Conservation (phyloP, 2,113 vertebrate species). For the Orycteropus afer region DNA sequence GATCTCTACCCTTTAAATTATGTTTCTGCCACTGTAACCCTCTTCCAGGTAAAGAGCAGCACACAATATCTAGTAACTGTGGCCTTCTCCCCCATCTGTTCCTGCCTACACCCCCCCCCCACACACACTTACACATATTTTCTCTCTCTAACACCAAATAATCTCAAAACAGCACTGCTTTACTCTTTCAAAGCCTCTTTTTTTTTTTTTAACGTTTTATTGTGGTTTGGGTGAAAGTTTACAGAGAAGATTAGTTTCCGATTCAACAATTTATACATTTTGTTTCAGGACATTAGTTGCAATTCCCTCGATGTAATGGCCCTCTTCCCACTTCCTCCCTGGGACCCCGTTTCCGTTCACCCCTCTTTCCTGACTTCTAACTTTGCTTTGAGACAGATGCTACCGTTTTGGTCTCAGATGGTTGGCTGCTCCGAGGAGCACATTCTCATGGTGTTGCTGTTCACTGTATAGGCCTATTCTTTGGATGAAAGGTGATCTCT, state of each 20-base stretch:
- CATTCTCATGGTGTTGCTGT: too few species aligned
- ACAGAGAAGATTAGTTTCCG: too few species aligned
- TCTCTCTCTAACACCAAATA: conserved; percentile 4
- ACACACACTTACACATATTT: not conserved
- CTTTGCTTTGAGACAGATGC: too few species aligned
- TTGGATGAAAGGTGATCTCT: too few species aligned
- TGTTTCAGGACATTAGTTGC: too few species aligned
- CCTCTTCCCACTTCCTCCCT: too few species aligned
- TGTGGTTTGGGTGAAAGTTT: not conserved
- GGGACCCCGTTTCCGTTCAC: too few species aligned
- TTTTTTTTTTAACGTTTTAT: not conserved
- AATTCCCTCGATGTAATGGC: too few species aligned
- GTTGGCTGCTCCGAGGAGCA: too few species aligned
- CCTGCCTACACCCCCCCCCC: not conserved
- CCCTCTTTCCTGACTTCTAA: too few species aligned
- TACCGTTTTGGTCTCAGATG: too few species aligned
- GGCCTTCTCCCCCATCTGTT: not conserved
- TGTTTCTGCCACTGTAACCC: conserved; percentile 36
- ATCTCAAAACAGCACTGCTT: not conserved
- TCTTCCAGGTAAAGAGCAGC: conserved; percentile 48
- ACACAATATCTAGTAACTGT: conserved; percentile 36
- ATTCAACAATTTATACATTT: not conserved
- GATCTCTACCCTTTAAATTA: conserved; percentile 47
- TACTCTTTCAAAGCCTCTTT: conserved; percentile 1
- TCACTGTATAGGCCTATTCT: too few species aligned